Evolutionary conservation across 2,797 vertebrate species (phyloP).

Genomic region (Myripristis murdjan): DNA sequence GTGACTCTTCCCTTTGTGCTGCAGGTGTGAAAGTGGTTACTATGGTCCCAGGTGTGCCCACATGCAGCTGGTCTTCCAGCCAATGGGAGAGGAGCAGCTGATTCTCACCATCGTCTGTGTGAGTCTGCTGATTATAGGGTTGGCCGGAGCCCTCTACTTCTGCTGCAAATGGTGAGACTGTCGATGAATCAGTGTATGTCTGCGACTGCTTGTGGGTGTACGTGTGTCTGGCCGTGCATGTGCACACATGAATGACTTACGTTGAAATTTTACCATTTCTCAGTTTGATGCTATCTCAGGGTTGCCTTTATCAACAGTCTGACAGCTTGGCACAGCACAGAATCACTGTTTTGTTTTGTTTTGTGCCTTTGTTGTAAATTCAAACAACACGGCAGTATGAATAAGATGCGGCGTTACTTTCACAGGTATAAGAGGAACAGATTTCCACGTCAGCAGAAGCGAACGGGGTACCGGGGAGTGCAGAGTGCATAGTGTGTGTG

Average conservation of each 20-base stretch:
- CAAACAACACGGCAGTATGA: neutral
- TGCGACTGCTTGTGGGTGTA: conserved; percentile 1
- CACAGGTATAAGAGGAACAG: conserved; percentile 77
- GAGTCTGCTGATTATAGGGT: conserved; percentile 67
- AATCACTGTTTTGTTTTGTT: too few species aligned
- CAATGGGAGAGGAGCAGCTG: conserved; percentile 66
- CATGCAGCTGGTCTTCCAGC: conserved; percentile 53
- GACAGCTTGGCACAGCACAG: too few species aligned
- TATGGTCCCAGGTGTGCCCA: conserved; percentile 71
- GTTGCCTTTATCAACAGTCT: too few species aligned
- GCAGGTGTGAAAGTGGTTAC: conserved; percentile 79
- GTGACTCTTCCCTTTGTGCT: conserved; percentile 29
- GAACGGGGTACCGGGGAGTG: conserved; percentile 66
- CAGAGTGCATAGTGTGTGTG: conserved; percentile 48
- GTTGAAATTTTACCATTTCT: too few species aligned
- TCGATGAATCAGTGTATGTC: neutral
- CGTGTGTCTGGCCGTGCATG: neutral
- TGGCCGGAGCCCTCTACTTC: conserved; percentile 74
- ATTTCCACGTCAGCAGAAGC: conserved; percentile 55
- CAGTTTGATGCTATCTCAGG: too few species aligned
- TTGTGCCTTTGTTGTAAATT: too few species aligned
- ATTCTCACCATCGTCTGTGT: conserved; percentile 72
- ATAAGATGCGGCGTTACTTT: conserved; percentile 19
- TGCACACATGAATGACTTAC: too few species aligned
- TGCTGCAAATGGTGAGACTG: conserved; percentile 75